These are phyloP conservation scores for Catocala nupta DNA, from an alignment of 2,888 invertebrate genomes.

Conservation along the genomic window DNA sequence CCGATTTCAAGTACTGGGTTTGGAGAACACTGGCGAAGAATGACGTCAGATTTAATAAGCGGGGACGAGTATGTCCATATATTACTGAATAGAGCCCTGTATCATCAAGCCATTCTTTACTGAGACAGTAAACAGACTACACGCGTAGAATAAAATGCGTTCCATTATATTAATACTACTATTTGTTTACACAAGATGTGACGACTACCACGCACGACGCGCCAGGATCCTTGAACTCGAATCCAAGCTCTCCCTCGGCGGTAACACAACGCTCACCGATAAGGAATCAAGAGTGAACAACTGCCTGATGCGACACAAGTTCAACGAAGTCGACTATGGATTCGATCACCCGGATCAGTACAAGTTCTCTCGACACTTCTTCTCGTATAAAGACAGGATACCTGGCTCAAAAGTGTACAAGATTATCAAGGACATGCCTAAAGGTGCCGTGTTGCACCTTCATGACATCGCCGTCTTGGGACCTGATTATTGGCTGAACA, in stretches of 20 bases:
- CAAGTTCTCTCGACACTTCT: constrained; percentile 89
- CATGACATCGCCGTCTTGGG: constrained; percentile 90
- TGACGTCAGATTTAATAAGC: too few relatives aligned
- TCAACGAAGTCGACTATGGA: constrained; percentile 81
- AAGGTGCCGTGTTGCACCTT: constrained; percentile 91
- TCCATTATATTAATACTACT: constrained; percentile 12
- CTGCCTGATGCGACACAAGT: constrained; percentile 87
- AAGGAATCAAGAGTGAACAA: constrained; percentile 85
- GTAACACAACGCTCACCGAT: constrained; percentile 77
- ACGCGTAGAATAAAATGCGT: constrained; percentile 13
- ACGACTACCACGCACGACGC: constrained; percentile 65
- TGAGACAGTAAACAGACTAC: too few relatives aligned
- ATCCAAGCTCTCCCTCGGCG: constrained; percentile 81
- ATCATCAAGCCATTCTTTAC: too few relatives aligned
- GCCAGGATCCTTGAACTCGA: constrained; percentile 80
- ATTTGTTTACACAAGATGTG: constrained; percentile 32
- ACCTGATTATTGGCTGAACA: constrained; percentile 88
- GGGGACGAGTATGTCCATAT: too few relatives aligned
- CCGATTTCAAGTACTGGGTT: too few relatives aligned
- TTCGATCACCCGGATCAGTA: constrained; percentile 86
- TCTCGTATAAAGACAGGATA: constrained; percentile 88
- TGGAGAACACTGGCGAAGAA: too few relatives aligned
- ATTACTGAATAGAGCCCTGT: too few relatives aligned
- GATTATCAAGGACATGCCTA: constrained; percentile 90
- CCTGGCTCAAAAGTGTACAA: constrained; percentile 89